Evolutionary conservation across 1,140 invertebrate species (phyloP), one percentile per base, ranked within the genome.

Genomic region (Heliothis virescens): DNA sequence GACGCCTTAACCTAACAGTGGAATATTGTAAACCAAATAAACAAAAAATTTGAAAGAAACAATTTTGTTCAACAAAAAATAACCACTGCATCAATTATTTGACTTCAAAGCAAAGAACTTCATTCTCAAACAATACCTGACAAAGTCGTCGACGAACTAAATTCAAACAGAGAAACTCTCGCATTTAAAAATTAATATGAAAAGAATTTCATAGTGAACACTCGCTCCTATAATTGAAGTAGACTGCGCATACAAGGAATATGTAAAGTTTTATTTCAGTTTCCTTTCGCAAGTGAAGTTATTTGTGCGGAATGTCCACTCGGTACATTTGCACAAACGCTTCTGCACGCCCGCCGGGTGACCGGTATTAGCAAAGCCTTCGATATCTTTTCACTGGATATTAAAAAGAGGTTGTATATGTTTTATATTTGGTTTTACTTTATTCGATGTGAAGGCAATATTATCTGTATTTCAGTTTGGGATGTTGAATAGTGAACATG

Each of bases 251-350:
- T 63, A 65, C 74, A 53, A 86, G 84, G 75, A 86, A 85, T 88
- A 86, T 88, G 86, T 91, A 85, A 89, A 87, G 82, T 86, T 91
- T 90, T 88, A 87, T 90, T 92, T 86, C 72, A 79, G 57, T 87
- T 85, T 69, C 79, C 79, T 79, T 89, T 88, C 83, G 83, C 79
- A 75, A 63, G 79, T 79, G 63, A 80, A 87, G 79, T 89, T 88
- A 84, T 86, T 86, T 87, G 82, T 82, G 79, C 77, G 82, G 84
- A 87, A 84, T 86, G 86, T 87, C 84, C 85, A 86, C 76, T 89
- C 55, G 72, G 77, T 67, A 75, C 13, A 76, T 76, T 52, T 77
- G 74, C 59, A 78, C 82, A 82, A 80, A 82, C 74, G 79, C 57
- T 79, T 63, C 34, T 79, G 77, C 47, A 76, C 55, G 48, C 53